Evolutionary conservation across 2,888 invertebrate genomes (phyloP), one percentile per base, ranked within the genome.

Genomic region (Eupeodes luniger): DNA sequence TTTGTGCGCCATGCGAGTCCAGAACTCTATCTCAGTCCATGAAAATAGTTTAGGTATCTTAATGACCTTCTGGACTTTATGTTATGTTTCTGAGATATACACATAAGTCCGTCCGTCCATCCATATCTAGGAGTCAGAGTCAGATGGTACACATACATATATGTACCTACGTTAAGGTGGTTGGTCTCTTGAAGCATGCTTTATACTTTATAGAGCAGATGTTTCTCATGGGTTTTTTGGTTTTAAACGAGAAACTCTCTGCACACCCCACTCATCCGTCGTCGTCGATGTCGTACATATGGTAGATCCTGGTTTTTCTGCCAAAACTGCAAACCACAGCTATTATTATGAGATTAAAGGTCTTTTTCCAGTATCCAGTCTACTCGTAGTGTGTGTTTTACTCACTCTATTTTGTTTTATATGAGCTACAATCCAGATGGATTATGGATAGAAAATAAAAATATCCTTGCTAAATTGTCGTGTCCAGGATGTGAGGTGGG

Each of bases 301-400:
- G 27, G 27, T 27, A 16, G 11, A 16, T 5, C 14, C 11, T 66
- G 19, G 47, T 27, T 47, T 49, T 66, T 69, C 76, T 87, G 84
- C 80, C 84, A 81, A 77, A 81, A 84, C 76, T 84, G 77, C 72
- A 87, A 74, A 74, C 87, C 84, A 61, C 87, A 84, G 55, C 84
- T 77, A 87, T 77, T 84, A 84, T 87, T 87, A 87, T 84, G 80
- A 84, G 87, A 87, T 87, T 87, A 87, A 69, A 87, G 76, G 72
- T 84, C 49, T 67, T 74, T 76, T 80, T 77, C 62, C 27, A 27
- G 40, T 69, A 51, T 78, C 57, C 57, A 57, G 67, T 66, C 40
- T 53, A 40, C 40, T 40, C 40, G 40, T 40, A 64, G 57, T 44
- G 76, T 27, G 61, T 57, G 55, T 57, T 51, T 19, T 70, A 49